A percentile compares a stretch with the other conserved stretches of the same genome.
Conservation (phyloP, 2,888 invertebrate species). For the Meta bourneti region DNA sequence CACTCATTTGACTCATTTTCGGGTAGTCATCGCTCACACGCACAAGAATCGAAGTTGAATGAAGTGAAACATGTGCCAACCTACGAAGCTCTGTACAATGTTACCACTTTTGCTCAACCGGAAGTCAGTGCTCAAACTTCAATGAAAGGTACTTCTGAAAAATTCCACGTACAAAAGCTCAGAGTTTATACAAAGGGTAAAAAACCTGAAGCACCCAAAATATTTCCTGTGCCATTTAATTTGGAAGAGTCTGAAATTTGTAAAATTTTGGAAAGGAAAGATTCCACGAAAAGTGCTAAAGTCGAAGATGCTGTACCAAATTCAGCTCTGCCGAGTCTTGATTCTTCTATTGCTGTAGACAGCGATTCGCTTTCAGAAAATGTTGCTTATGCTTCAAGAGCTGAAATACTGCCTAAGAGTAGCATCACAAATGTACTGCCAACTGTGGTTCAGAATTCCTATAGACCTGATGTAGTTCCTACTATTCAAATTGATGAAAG, state of each 20-base stretch:
- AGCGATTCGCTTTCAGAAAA: conserved; percentile 60
- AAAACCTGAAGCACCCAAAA: conserved; percentile 64
- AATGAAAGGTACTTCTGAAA: conserved; percentile 19
- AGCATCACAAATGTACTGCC: not conserved
- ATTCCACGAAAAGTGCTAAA: conserved; percentile 6
- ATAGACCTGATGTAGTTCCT: conserved; percentile 72
- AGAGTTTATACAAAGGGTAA: conserved; percentile 77
- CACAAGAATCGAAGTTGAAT: not conserved
- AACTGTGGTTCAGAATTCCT: conserved; percentile 17
- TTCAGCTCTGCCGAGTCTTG: conserved; percentile 1
- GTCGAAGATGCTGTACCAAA: not conserved
- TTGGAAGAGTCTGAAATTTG: conserved; percentile 62
- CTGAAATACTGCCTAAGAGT: conserved; percentile 1
- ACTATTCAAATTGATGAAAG: conserved; percentile 41
- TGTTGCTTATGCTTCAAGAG: conserved; percentile 31
- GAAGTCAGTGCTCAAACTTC: conserved; percentile 6
- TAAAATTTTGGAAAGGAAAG: conserved; percentile 53
- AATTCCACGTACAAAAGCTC: conserved; percentile 69
- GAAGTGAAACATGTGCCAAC: conserved; percentile 46
- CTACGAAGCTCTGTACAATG: conserved; percentile 41
- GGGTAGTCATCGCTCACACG: not conserved
- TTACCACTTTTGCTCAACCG: not conserved
- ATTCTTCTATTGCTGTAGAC: conserved; percentile 11
- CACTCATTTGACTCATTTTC: conserved; percentile 10
- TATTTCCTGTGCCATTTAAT: conserved; percentile 67